Evolutionary conservation across 2,888 invertebrate genomes (phyloP), one percentile per base, ranked within the genome.

Genomic region (Odontomyia ornata): DNA sequence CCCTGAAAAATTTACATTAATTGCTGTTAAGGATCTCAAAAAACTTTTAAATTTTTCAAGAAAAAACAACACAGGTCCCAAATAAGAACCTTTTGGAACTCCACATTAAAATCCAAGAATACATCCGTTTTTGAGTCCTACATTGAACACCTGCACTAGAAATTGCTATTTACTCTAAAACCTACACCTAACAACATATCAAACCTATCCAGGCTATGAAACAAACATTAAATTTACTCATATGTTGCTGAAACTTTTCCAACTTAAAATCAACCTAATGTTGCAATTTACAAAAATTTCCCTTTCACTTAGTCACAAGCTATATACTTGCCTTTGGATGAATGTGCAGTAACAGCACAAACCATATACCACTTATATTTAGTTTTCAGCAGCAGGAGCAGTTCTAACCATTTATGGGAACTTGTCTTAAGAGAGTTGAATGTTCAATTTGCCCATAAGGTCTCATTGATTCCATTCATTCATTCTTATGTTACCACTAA

Each of bases 381-480:
- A n/a, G n/a, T 36, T 9, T 5, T 3, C 36, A 36, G 36, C 36
- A 36, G 36, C 11, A 15, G 25, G 2, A 11, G 11, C 28, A 64
- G 11, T 64, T 64, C 64, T 30, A 64, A 64, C 64, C 64, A 64
- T 64, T 64, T 64, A 64, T 64, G 64, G 64, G 64, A 64, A 64
- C 64, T 30, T 64, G 64, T 25, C 18, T 36, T 36, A 9, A 36
- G 36, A 36, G 36, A 36, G 60, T 52, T 52, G 52, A 52, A 18
- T 13, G 60, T 25, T 60, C 36, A 36, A 36, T 36, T 5, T 36
- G 36, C 36, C 36, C 36, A 36, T 36, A 36, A 36, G 36, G 52
- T 15, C 52, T 52, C 52, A 52, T n/a, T 52, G 18, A 18, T 18
- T 52, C 52, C 52, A 25, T 25, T 60, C 60, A 60, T 64, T 64